Conservation (phyloP, 2,888 invertebrate species). For the Melanostoma mellinum region DNA sequence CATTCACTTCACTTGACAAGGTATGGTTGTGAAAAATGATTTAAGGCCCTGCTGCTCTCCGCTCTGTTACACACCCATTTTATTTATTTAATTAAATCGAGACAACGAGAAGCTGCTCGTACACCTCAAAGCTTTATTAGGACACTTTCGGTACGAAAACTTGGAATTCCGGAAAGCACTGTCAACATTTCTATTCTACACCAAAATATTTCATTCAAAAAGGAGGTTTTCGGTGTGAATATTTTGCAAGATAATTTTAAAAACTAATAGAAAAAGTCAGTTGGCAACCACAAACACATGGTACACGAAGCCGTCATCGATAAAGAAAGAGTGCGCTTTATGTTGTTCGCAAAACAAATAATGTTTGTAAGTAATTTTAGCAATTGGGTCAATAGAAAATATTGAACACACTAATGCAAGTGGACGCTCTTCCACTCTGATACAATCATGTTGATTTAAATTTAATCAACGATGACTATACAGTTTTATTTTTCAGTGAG, state of each 20-base stretch:
- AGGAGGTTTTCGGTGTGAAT: too few relatives aligned
- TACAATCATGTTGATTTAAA: conserved; percentile 45
- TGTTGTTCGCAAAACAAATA: conserved; percentile 42
- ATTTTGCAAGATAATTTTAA: not conserved
- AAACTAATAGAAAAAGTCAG: not conserved
- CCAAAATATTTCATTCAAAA: too few relatives aligned
- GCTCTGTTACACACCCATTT: too few relatives aligned
- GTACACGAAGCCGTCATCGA: conserved; percentile 7
- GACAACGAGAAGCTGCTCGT: too few relatives aligned
- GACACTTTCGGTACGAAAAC: too few relatives aligned
- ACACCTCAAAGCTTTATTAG: too few relatives aligned
- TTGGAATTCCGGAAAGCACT: too few relatives aligned
- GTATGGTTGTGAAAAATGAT: too few relatives aligned
- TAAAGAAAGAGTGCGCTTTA: conserved; percentile 22
- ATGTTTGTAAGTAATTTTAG: conserved; percentile 61
- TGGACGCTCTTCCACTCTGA: conserved; percentile 21
- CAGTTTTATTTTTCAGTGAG: conserved; percentile 1
- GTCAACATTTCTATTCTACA: too few relatives aligned
- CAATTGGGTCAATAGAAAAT: conserved; percentile 71
- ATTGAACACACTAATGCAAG: conserved; percentile 51
- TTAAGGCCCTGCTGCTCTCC: too few relatives aligned
- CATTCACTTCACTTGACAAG: too few relatives aligned
- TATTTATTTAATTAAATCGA: too few relatives aligned
- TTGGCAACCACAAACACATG: conserved; percentile 8
- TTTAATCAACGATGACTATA: conserved; percentile 46